Evolutionary conservation across 2,113 vertebrate genomes (phyloP).

Genomic region (Eublepharis macularius): DNA sequence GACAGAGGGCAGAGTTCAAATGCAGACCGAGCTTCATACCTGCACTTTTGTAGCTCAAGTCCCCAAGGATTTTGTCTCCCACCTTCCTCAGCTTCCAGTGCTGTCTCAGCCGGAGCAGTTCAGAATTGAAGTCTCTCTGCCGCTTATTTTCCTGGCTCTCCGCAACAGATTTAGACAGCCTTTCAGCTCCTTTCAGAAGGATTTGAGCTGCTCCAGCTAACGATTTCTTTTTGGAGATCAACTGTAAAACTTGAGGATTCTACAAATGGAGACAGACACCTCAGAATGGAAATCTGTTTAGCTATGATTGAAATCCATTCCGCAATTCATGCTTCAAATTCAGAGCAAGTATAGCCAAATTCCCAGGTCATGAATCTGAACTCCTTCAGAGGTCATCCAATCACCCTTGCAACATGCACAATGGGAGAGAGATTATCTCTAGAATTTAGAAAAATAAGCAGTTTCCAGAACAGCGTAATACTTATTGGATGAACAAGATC

Average conservation of each 20-base stretch:
- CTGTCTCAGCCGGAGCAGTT: conserved; percentile 91
- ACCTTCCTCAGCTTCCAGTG: conserved; percentile 99
- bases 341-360: background rate
- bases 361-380: background rate
- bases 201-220: conserved; percentile 92
- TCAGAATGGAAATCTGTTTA: background rate
- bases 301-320: too few relatives aligned
- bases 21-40: conserved; percentile 70
- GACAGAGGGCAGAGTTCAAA: too few relatives aligned
- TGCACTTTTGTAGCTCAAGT: conserved; percentile 96
- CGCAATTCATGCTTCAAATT: background rate
- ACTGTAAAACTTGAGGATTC: conserved; percentile 91
- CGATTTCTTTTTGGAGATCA: conserved; percentile 96
- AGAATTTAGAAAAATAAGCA: background rate
- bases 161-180: conserved; percentile 89
- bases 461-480: background rate
- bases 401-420: background rate
- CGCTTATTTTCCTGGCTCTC: conserved; percentile 95
- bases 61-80: conserved; percentile 97
- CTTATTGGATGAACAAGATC: background rate
- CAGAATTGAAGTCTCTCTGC: conserved; percentile 96
- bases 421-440: background rate
- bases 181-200: conserved; percentile 93
- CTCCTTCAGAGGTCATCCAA: background rate
- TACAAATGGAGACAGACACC: conserved; percentile 52